Evolutionary conservation across 1,140 invertebrate genomes (phyloP).

Genomic region (Pogonus chalceus): DNA sequence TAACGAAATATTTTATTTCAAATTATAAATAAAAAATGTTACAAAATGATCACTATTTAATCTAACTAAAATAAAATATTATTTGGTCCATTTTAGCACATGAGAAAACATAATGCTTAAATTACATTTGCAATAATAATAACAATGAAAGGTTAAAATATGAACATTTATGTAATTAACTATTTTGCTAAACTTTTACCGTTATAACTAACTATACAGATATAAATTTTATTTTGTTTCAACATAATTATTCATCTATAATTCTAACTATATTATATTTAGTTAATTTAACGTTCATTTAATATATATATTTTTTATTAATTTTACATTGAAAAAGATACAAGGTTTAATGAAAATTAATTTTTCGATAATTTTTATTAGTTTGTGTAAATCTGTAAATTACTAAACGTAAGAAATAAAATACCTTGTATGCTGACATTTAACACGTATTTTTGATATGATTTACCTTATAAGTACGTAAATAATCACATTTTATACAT

Average conservation of each 20-base stretch:
- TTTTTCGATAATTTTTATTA: too few relatives aligned
- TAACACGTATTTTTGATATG: not conserved
- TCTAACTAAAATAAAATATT: not conserved
- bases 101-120: not conserved
- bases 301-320: too few relatives aligned
- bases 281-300: too few relatives aligned
- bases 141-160: too few relatives aligned
- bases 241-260: too few relatives aligned
- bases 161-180: not conserved
- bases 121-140: not conserved
- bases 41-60: not conserved
- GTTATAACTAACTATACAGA: not conserved
- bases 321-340: too few relatives aligned
- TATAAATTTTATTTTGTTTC: not conserved
- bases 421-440: not conserved
- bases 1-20: not conserved
- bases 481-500: conserved; percentile 3
- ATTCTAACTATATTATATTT: too few relatives aligned
- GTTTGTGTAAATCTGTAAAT: too few relatives aligned
- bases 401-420: too few relatives aligned
- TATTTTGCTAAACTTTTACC: not conserved
- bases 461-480: not conserved
- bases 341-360: too few relatives aligned
- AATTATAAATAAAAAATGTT: conserved; percentile 3
- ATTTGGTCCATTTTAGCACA: conserved; percentile 2